A percentile compares a stretch with the other conserved stretches of the same genome.
These are phyloP conservation scores for Protobothrops flavoviridis DNA, from an alignment of 2,113 vertebrate genomes.

Conservation along the genomic window DNA sequence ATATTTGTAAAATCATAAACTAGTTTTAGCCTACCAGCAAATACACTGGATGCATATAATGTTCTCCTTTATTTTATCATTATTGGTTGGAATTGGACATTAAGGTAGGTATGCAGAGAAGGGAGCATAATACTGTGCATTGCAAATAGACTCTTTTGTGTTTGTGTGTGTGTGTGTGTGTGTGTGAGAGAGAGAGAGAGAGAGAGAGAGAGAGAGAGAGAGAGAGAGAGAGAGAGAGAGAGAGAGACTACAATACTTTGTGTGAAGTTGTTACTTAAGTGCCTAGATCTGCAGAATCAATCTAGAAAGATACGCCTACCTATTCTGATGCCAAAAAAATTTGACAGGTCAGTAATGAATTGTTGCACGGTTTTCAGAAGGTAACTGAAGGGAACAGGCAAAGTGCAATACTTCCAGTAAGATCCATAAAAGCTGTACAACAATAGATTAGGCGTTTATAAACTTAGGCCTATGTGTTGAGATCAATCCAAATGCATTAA, in stretches of 20 bases:
- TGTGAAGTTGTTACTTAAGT: not conserved
- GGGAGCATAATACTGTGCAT: not conserved
- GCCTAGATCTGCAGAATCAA: not conserved
- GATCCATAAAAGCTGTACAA: not conserved
- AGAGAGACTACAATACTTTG: not conserved
- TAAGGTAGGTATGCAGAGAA: not conserved
- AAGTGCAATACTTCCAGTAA: not conserved
- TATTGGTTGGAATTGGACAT: not conserved
- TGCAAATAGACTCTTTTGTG: not conserved
- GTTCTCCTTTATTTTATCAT: not conserved
- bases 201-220: not conserved
- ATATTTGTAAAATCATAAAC: not conserved
- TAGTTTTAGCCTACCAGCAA: not conserved
- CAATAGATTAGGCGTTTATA: not conserved
- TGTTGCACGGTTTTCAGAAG: not conserved
- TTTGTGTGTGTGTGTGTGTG: not conserved
- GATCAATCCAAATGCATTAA: not conserved
- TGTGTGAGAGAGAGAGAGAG: not conserved
- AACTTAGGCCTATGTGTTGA: not conserved
- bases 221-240: not conserved
- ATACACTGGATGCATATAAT: not conserved
- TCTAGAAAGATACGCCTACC: not conserved
- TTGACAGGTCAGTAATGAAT: not conserved
- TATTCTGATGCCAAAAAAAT: not conserved
- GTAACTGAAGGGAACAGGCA: not conserved